Evolutionary conservation across 37 sponge, comb jelly and placozoan species (phyloP).

Genomic region (Crambe crambe): DNA sequence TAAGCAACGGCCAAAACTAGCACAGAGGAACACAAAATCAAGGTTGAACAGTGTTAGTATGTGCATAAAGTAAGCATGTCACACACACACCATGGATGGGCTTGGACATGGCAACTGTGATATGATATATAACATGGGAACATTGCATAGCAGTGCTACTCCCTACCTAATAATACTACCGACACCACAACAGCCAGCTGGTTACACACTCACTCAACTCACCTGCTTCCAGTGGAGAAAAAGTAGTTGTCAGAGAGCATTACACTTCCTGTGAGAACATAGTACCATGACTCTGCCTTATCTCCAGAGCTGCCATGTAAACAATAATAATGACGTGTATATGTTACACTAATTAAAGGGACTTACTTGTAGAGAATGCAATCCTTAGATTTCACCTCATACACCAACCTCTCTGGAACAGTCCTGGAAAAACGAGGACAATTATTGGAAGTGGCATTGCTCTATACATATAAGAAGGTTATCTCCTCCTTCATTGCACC

Average conservation of each 20-base stretch:
- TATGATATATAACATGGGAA: neutral
- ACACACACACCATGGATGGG: too few relatives aligned
- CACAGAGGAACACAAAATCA: neutral
- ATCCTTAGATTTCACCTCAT: conserved; percentile 27
- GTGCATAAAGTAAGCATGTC: too few relatives aligned
- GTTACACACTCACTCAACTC: neutral
- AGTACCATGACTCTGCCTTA: conserved; percentile 58
- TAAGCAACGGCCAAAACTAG: conserved; percentile 48
- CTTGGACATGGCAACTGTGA: too few relatives aligned
- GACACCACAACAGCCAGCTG: neutral
- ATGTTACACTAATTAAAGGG: neutral
- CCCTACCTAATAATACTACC: too few relatives aligned
- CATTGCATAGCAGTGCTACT: too few relatives aligned
- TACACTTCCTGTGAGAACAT: conserved; percentile 56
- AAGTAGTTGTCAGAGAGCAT: conserved; percentile 43
- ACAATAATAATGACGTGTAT: too few relatives aligned
- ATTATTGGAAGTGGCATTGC: too few relatives aligned
- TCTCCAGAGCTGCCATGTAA: conserved; percentile 47
- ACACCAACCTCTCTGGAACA: conserved; percentile 17
- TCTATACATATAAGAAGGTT: too few relatives aligned
- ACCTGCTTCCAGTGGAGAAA: conserved; percentile 59
- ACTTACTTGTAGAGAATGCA: conserved; percentile 24
- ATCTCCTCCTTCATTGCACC: too few relatives aligned
- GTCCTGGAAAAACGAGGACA: conserved; percentile 28
- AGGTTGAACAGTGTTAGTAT: too few relatives aligned